A percentile compares a stretch with the other conserved stretches of the same genome.
These are phyloP conservation scores for Molossus alvarezi DNA, from an alignment of 2,797 vertebrate species.

Conservation along the genomic window DNA sequence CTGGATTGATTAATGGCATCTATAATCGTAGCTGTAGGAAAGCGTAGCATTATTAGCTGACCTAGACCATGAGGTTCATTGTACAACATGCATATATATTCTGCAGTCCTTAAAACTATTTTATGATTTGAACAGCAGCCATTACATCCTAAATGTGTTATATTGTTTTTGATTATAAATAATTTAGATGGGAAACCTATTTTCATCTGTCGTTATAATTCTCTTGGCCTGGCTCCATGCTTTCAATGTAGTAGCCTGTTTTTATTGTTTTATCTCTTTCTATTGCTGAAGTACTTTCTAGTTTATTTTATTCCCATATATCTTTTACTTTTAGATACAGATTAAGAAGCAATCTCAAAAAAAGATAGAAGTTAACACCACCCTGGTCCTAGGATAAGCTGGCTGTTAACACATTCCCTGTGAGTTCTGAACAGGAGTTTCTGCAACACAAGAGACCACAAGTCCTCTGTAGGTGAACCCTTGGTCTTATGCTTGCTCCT, in stretches of 20 bases:
- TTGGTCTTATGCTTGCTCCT: not conserved
- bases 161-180: slow-evolving; percentile 7
- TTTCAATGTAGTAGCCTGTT: not conserved
- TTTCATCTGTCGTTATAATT: not conserved
- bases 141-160: not conserved
- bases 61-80: not conserved
- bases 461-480: not conserved
- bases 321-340: slow-evolving; percentile 45
- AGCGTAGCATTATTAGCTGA: slow-evolving; percentile 42
- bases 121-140: not conserved
- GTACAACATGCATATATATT: not conserved
- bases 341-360: not conserved
- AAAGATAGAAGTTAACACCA: not conserved
- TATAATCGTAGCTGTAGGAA: not conserved
- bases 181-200: not conserved
- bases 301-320: not conserved
- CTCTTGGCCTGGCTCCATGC: not conserved
- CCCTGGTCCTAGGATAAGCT: not conserved
- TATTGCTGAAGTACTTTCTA: not conserved
- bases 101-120: not conserved
- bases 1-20: slow-evolving; percentile 26
- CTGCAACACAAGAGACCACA: not conserved
- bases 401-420: not conserved
- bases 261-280: slow-evolving; percentile 30
- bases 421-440: not conserved